These are phyloP conservation scores for Geodia barretti DNA, from an alignment of 37 sponge, comb jelly and placozoan species.

Conservation along the genomic window DNA sequence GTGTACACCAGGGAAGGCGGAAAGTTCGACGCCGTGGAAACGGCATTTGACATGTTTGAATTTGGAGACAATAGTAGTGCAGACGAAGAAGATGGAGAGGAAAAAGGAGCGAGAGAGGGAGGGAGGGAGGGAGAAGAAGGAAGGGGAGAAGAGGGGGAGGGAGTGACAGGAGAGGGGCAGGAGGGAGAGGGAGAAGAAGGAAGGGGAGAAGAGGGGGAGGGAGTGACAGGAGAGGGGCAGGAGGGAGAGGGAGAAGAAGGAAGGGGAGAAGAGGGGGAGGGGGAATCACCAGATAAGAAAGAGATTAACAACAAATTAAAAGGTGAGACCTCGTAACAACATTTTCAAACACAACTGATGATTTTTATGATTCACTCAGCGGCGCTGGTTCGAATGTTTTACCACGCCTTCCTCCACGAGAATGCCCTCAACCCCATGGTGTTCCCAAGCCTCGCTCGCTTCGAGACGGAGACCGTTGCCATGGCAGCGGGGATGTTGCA, in stretches of 20 bases:
- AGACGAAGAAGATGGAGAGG: not conserved
- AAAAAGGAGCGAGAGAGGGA: not conserved
- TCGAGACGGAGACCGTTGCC: conserved; percentile 83
- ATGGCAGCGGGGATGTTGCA: conserved; percentile 78
- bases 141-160: conserved; percentile 10
- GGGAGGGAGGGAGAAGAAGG: not conserved
- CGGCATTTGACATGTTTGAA: conserved; percentile 60
- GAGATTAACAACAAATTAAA: no score
- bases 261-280: no score
- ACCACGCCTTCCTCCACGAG: conserved; percentile 76
- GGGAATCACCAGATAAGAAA: no score
- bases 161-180: no score
- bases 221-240: no score
- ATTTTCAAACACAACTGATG: no score
- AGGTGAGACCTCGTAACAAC: no score
- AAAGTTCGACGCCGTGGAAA: conserved; percentile 27
- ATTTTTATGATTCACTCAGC: not conserved
- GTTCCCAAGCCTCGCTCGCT: conserved; percentile 72
- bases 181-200: no score
- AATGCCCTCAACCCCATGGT: conserved; percentile 88
- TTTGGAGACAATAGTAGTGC: not conserved
- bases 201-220: no score
- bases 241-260: no score
- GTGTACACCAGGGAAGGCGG: conserved; percentile 59
- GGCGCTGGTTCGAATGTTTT: conserved; percentile 59